phyloP scores from a whole-genome alignment of 2,797 vertebrate species.

The Lutjanus argentimaculatus region DNA sequence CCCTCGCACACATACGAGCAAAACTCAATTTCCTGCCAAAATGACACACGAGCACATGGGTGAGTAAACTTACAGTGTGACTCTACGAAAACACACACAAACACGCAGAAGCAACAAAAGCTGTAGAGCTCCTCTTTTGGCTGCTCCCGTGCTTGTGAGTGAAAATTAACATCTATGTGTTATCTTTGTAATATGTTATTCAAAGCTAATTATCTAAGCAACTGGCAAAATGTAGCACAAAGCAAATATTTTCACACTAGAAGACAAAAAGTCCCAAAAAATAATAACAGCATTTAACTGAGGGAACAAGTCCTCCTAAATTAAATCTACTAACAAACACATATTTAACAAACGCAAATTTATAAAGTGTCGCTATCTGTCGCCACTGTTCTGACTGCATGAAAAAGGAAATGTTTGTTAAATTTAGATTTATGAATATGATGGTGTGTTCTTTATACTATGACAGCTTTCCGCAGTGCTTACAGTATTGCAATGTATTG shows the following conservation, averaged over 20 bases:
- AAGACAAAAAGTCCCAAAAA: not conserved
- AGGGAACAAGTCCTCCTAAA: not conserved
- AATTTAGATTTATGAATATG: no score
- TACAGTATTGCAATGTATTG: no score
- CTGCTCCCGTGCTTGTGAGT: not conserved
- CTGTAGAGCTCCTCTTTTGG: constrained; percentile 4
- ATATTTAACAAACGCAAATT: not conserved
- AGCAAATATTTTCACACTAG: not conserved
- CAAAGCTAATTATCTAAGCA: constrained; percentile 3
- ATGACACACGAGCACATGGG: constrained; percentile 54
- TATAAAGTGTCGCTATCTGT: not conserved
- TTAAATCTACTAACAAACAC: not conserved
- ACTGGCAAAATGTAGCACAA: not conserved
- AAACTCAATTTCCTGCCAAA: constrained; percentile 72
- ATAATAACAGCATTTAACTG: not conserved
- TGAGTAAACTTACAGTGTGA: constrained; percentile 55
- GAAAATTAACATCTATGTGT: constrained; percentile 17
- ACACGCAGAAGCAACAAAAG: constrained; percentile 25
- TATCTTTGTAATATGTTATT: not conserved
- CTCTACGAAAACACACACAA: constrained; percentile 27
- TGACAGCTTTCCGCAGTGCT: no score
- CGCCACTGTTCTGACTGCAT: no score
- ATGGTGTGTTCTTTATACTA: no score
- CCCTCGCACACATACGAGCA: constrained; percentile 66
- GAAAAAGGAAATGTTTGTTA: no score